Evolutionary conservation across 2,113 vertebrate genomes (phyloP).

Genomic region (Oreochromis aureus): DNA sequence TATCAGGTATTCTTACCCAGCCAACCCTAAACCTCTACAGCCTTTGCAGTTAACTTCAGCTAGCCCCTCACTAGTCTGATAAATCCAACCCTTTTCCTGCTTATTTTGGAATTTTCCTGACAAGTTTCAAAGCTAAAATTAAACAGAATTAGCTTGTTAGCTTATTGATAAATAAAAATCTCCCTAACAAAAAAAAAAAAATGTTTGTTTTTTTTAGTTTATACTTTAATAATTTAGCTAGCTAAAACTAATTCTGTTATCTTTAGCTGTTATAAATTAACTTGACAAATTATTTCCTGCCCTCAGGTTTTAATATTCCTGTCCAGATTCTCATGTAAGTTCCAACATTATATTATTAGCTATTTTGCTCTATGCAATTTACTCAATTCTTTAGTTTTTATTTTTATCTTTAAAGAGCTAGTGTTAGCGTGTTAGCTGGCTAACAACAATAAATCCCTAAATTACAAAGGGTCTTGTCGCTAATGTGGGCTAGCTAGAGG

Average conservation of each 20-base stretch:
- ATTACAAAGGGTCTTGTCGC: background rate
- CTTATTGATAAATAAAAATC: background rate
- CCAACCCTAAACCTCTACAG: background rate
- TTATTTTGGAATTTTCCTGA: background rate
- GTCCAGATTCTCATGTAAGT: background rate
- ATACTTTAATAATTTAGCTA: background rate
- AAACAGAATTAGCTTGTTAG: background rate
- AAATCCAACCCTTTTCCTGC: background rate
- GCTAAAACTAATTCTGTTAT: background rate
- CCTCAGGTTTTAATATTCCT: background rate
- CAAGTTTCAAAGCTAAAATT: background rate
- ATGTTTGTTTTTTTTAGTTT: background rate
- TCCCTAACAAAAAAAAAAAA: background rate
- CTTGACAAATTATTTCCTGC: background rate
- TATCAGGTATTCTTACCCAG: background rate
- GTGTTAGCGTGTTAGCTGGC: background rate
- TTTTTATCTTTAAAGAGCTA: background rate
- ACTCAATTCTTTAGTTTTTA: background rate
- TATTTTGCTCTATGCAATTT: background rate
- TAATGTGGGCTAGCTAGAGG: background rate
- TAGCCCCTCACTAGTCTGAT: no score
- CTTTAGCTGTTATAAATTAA: background rate
- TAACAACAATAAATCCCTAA: background rate
- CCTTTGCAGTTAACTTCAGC: background rate
- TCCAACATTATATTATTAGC: background rate